These are phyloP conservation scores for Clytia hemisphaerica DNA, from an alignment of 30 jellyfish, hydroid and myxozoan genomes.

Conservation along the genomic window DNA sequence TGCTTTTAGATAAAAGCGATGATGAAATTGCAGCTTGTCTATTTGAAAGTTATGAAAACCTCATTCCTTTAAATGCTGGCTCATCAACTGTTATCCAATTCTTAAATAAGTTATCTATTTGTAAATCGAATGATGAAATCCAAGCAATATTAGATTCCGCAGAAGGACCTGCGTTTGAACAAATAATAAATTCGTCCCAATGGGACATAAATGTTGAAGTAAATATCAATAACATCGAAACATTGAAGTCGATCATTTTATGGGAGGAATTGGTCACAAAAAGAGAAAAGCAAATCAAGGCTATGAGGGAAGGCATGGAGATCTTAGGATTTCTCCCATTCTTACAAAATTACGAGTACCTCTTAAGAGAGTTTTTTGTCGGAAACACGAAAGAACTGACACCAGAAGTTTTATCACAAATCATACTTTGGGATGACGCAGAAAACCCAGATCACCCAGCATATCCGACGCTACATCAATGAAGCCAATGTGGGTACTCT, in stretches of 20 bases:
- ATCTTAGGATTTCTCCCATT: constrained; percentile 6
- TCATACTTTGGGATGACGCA: not conserved
- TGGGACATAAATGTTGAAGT: constrained; percentile 21
- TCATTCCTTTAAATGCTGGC: constrained; percentile 29
- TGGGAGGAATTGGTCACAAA: constrained; percentile 19
- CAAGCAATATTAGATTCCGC: constrained; percentile 25
- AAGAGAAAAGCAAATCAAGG: constrained; percentile 34
- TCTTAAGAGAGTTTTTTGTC: constrained; percentile 12
- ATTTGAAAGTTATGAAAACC: not conserved
- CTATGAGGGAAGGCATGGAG: constrained; percentile 35
- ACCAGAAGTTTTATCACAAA: not conserved
- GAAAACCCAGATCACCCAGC: too few species aligned
- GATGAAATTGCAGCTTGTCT: constrained; percentile 24
- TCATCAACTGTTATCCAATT: constrained; percentile 15
- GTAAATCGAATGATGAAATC: constrained; percentile 12
- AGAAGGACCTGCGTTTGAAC: constrained; percentile 59
- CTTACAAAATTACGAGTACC: constrained; percentile 16
- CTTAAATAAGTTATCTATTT: constrained; percentile 3
- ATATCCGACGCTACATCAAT: too few species aligned
- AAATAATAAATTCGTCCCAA: constrained; percentile 24
- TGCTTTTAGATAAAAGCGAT: constrained; percentile 19
- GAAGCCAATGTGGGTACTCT: not conserved
- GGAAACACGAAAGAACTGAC: not conserved
- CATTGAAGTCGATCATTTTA: not conserved
- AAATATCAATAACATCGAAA: constrained; percentile 12